Conservation (phyloP, 1,140 invertebrate genomes). For the Drosophila navojoa region DNA sequence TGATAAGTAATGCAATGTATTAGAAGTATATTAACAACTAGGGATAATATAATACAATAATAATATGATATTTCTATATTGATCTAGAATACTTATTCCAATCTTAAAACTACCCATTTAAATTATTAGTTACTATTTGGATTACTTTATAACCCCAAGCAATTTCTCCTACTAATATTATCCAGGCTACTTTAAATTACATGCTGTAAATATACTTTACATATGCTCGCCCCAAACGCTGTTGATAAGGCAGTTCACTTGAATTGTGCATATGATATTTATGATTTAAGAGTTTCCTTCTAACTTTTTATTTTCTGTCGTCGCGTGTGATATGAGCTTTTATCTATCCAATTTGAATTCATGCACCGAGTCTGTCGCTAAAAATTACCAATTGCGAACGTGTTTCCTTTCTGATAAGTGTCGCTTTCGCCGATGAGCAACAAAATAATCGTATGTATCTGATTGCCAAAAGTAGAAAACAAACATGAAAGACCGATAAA, state of each 20-base stretch:
- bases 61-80: no score
- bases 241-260: background rate
- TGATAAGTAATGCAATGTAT: no score
- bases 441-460: slow-evolving; percentile 22
- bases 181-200: background rate
- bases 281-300: slow-evolving; percentile 23
- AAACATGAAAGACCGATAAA: background rate
- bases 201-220: slow-evolving; percentile 28
- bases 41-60: no score
- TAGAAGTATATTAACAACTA: no score
- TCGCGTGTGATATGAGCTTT: background rate
- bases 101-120: no score
- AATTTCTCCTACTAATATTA: no score
- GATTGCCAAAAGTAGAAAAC: slow-evolving; percentile 44
- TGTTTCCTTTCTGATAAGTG: slow-evolving; percentile 51
- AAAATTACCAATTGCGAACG: slow-evolving; percentile 40
- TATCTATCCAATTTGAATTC: slow-evolving; percentile 45
- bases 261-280: background rate
- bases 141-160: no score
- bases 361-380: slow-evolving; percentile 2
- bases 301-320: slow-evolving; percentile 13
- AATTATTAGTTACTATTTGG: no score
- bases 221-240: slow-evolving; percentile 19
- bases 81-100: no score
- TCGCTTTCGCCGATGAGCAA: slow-evolving; percentile 20